Evolutionary conservation across 2,113 vertebrate genomes (phyloP).

Genomic region (human): GRCh38 chr2:80924001-80924500

Average conservation of each 20-base stretch:
- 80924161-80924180: conserved; percentile 37
- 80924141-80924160: neutral
- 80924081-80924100: conserved; percentile 58
- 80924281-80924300: neutral
- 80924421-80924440: neutral
- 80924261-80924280: neutral
- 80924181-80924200: neutral
- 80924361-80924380: neutral
- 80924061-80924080: conserved; percentile 1
- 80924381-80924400: neutral
- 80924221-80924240: neutral
- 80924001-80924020: neutral
- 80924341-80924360: neutral
- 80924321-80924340: neutral
- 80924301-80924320: neutral
- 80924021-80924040: neutral
- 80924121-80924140: neutral
- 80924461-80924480: neutral
- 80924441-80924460: neutral
- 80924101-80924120: neutral
- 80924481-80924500: neutral
- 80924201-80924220: neutral
- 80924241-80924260: neutral
- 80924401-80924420: neutral
- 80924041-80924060: conserved; percentile 26